Evolutionary conservation across 53 echinoderm and acorn worm species (phyloP), one percentile per base, ranked within the genome.

Genomic region (Echinarachnius parma): DNA sequence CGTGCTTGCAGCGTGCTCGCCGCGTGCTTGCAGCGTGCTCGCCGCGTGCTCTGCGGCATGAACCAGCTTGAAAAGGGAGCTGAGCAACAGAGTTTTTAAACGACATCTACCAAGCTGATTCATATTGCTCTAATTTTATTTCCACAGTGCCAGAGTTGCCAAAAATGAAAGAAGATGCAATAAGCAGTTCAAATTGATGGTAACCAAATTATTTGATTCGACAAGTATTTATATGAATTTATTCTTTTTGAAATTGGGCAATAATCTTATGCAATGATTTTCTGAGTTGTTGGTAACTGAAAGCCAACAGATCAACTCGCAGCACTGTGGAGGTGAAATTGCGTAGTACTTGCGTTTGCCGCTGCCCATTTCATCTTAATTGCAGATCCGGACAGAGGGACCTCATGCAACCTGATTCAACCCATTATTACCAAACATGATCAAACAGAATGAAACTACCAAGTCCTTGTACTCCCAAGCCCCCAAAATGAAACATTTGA

Each of bases 61-160:
- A 34, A 69, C 53, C 53, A 53, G 70, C 70, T 69, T 69, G 53
- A 69, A 66, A 9, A 28, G 70, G 21, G 34, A 53, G 70, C 70
- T 53, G 70, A 69, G 70, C 70, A 31, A 24, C 34, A 21, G 9
- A 22, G 24, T n/a, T n/a, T n/a, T n/a, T n/a, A n/a, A n/a, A n/a
- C n/a, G n/a, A 13, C 31, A 21, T 5, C 70, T 7, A 50, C 70
- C 53, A 69, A 69, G 70, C 70, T 53, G 53, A 34, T 69, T 34
- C 54, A 69, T 21, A 5, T 10, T 69, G 34, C 53, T 46, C 3
- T 27, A 53, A 69, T 53, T 37, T 53, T 24, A 14, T 37, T 26
- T 69, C 70, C 37, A 22, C 35, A 69, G 53, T 53, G 70, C 70
- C 22, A 2, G 70, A 69, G 70, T 15, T 34, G 9, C 4, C 27